Evolutionary conservation across 2,888 invertebrate species (phyloP), one percentile per base, ranked within the genome.

Genomic region (Elmis aenea): DNA sequence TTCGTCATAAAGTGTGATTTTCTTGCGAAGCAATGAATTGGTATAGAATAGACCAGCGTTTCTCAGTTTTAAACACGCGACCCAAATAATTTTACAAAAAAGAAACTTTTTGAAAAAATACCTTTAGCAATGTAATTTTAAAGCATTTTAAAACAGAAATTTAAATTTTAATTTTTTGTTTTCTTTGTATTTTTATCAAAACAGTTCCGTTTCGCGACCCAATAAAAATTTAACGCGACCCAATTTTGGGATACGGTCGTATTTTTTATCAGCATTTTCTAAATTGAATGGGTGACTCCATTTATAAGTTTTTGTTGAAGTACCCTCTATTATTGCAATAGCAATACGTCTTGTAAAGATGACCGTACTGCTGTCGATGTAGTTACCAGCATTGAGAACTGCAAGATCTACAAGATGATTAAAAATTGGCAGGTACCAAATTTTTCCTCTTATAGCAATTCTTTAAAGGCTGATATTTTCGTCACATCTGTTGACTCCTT

Each of bases 311-410:
- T 15, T 16, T 16, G 11, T 32, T 6, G 23, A 13, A n/a, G n/a
- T n/a, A 8, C 3, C 9, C 14, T 22, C 32, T 9, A 32, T 6
- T 3, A 32, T 3, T 9, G 25, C 6, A 14, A 14, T 5, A n/a
- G 15, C 24, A 9, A 32, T 8, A 9, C 9, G 2, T 10, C 25
- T 3, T 2, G 16, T 6, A 24, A 32, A 32, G 2, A 15, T 14
- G 6, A 3, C 32, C 32, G 2, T 10, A 15, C 25, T 24, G n/a
- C n/a, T 15, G 2, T 11, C 8, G 23, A 24, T 32, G 32, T 2
- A 32, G 2, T 5, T 32, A 25, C 25, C 32, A 32, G 32, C 24
- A 21, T 29, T 29, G 3, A 18, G 29, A 9, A 14, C 29, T 2
- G 18, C 5, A 3, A 29, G 8, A 11, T 29, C 6, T 2, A 18